phyloP scores from a whole-genome alignment of 2,797 vertebrate species.

The Epinephelus awoara region DNA sequence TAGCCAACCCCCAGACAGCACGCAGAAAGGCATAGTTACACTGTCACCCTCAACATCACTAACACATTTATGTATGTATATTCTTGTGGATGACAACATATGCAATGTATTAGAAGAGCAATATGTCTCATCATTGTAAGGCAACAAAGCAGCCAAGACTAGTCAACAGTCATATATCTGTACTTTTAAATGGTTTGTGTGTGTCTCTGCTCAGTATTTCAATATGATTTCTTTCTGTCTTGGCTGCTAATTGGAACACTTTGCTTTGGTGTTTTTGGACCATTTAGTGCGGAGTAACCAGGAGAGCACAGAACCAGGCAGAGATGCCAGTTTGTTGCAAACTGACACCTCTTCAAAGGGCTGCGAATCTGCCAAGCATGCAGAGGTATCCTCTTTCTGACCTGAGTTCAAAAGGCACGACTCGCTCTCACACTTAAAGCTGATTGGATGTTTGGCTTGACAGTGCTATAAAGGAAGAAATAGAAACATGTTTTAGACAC shows the following conservation, averaged over 20 bases:
- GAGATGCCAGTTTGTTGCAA: conserved; percentile 74
- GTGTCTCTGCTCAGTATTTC: conserved; percentile 16
- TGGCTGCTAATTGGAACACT: conserved; percentile 43
- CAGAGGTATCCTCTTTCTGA: conserved; percentile 72
- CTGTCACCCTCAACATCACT: conserved; percentile 29
- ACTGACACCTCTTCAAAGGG: conserved; percentile 80
- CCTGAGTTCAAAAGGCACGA: conserved; percentile 63
- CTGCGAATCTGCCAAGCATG: conserved; percentile 57
- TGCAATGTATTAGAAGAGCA: conserved; percentile 50
- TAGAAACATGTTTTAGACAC: conserved; percentile 12
- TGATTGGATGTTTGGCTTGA: conserved; percentile 41
- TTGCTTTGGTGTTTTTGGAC: conserved; percentile 63
- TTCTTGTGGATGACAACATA: conserved; percentile 46
- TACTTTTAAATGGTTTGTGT: conserved; percentile 42
- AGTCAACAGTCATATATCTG: conserved; percentile 36
- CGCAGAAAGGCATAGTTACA: conserved; percentile 15
- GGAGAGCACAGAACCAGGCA: conserved; percentile 63
- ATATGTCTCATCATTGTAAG: conserved; percentile 18
- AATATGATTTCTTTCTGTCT: conserved; percentile 7
- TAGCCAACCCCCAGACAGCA: conserved; percentile 31
- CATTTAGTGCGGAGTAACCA: conserved; percentile 65
- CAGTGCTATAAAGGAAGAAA: conserved; percentile 38
- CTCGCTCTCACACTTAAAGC: conserved; percentile 57
- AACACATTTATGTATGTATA: conserved; percentile 29
- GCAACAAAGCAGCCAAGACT: conserved; percentile 37